These are phyloP conservation scores for Drosophila biarmipes DNA, from an alignment of 1,140 invertebrate species.

Conservation along the genomic window DNA sequence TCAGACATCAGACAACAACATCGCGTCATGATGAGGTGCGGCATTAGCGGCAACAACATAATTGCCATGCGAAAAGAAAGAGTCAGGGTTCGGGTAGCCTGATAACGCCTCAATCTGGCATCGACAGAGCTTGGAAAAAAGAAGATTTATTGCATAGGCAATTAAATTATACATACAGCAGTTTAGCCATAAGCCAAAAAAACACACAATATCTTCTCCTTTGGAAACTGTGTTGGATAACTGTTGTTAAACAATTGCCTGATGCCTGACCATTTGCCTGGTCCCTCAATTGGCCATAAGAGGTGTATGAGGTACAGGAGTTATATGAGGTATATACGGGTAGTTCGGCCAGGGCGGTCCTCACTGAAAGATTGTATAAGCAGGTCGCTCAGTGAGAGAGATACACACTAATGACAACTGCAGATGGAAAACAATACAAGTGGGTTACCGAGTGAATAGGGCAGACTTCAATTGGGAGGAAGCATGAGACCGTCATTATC, in stretches of 20 bases:
- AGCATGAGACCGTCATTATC: slow-evolving; percentile 18
- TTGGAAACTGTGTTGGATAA: slow-evolving; percentile 58
- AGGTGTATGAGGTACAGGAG: too few species aligned
- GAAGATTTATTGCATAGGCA: slow-evolving; percentile 70
- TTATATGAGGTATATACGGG: background rate
- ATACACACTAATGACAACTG: slow-evolving; percentile 47
- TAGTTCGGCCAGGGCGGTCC: slow-evolving; percentile 8
- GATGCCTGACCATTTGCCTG: slow-evolving; percentile 31
- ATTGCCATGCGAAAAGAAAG: slow-evolving; percentile 71
- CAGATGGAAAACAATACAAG: slow-evolving; percentile 38
- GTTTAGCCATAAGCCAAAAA: slow-evolving; percentile 44
- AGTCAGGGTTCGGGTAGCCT: slow-evolving; percentile 23
- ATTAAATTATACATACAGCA: slow-evolving; percentile 77
- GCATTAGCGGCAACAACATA: slow-evolving; percentile 76
- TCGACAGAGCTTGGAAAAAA: slow-evolving; percentile 53
- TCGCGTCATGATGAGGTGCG: slow-evolving; percentile 63
- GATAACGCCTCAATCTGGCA: slow-evolving; percentile 60
- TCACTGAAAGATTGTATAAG: slow-evolving; percentile 34
- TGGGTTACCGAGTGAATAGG: slow-evolving; percentile 34
- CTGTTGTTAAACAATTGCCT: slow-evolving; percentile 45
- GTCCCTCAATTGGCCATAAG: slow-evolving; percentile 15
- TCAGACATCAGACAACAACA: slow-evolving; percentile 29
- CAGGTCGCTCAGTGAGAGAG: slow-evolving; percentile 26
- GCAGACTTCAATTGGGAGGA: slow-evolving; percentile 12
- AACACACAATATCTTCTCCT: slow-evolving; percentile 1